phyloP scores from a whole-genome alignment of 2,797 vertebrate species.

The Hippocampus kuda region DNA sequence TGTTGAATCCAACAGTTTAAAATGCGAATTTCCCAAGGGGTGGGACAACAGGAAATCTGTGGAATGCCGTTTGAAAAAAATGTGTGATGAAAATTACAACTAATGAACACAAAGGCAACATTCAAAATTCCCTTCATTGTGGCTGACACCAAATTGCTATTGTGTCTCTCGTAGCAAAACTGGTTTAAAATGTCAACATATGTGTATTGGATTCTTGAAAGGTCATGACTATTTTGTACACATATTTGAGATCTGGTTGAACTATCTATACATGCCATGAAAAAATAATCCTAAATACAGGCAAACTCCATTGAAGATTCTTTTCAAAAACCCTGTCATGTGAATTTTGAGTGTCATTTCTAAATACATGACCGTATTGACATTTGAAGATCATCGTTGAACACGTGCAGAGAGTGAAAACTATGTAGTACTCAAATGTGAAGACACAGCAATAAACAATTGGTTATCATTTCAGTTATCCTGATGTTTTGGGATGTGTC shows the following conservation, averaged over 20 bases:
- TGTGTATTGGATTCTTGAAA: background rate
- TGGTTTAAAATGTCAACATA: background rate
- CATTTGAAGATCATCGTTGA: too few relatives aligned
- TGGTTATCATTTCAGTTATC: too few relatives aligned
- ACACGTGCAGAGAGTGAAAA: too few relatives aligned
- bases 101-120: background rate
- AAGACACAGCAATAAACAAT: too few relatives aligned
- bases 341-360: too few relatives aligned
- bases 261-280: background rate
- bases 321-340: background rate
- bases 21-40: background rate
- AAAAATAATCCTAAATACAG: background rate
- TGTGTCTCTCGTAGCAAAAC: background rate
- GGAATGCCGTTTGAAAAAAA: background rate
- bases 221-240: background rate
- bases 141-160: background rate
- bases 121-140: background rate
- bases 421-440: too few relatives aligned
- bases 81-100: background rate
- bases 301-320: background rate
- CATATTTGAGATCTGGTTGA: background rate
- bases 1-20: background rate
- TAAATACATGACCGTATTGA: too few relatives aligned
- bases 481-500: too few relatives aligned
- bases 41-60: background rate